Evolutionary conservation across 2,888 invertebrate species (phyloP).

Genomic region (Ophion costatus): DNA sequence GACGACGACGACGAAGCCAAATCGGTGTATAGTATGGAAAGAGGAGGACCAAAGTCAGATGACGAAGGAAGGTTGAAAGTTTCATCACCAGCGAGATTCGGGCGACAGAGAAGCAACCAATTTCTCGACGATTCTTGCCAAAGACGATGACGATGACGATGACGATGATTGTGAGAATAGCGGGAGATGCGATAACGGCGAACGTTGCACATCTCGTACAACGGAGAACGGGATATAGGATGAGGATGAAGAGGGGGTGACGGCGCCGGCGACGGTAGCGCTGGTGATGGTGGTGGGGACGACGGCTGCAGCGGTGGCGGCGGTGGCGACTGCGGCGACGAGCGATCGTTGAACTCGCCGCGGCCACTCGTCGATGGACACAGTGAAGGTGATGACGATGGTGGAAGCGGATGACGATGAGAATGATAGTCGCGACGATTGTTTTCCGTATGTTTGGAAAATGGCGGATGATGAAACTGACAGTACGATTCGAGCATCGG

Average conservation of each 20-base stretch:
- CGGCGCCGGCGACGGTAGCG: not conserved
- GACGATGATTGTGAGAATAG: slow-evolving; percentile 5
- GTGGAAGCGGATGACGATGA: slow-evolving; percentile 43
- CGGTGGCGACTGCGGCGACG: slow-evolving; percentile 35
- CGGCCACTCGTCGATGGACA: slow-evolving; percentile 5
- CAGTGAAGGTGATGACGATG: not conserved
- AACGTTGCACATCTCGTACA: slow-evolving; percentile 42
- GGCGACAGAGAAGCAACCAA: not conserved
- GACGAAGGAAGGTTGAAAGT: not conserved
- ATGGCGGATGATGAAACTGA: slow-evolving; percentile 40
- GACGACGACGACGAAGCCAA: not conserved
- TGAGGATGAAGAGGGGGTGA: slow-evolving; percentile 50
- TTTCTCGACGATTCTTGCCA: slow-evolving; percentile 36
- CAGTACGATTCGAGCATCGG: not conserved
- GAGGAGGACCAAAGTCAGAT: not conserved
- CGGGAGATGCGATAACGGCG: slow-evolving; percentile 7
- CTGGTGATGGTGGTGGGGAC: slow-evolving; percentile 35
- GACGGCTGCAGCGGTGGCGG: slow-evolving; percentile 44
- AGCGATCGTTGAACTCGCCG: slow-evolving; percentile 21
- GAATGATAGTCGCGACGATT: slow-evolving; percentile 19
- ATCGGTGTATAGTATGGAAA: not conserved
- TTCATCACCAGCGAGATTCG: not conserved
- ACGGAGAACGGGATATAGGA: slow-evolving; percentile 31
- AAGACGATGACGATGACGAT: slow-evolving; percentile 35
- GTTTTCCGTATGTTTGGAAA: slow-evolving; percentile 10